A percentile compares a stretch with the other conserved stretches of the same genome.
phyloP scores from a whole-genome alignment of 2,888 invertebrate species.

The Sylvicola fuscatus region DNA sequence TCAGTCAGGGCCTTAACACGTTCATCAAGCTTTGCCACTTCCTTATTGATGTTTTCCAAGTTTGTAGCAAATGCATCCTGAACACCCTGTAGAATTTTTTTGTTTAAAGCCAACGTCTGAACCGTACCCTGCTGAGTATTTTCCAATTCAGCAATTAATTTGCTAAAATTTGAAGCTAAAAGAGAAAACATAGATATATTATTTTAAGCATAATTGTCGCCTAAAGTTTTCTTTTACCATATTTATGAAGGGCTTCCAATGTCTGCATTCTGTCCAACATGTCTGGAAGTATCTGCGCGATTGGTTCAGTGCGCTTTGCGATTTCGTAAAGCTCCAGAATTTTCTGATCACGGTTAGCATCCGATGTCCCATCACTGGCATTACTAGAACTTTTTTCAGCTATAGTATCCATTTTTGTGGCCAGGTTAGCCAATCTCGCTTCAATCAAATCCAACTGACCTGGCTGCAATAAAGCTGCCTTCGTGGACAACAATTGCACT shows the following conservation, averaged over 20 bases:
- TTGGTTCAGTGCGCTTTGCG: constrained; percentile 66
- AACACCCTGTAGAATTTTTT: constrained; percentile 52
- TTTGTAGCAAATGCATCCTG: constrained; percentile 65
- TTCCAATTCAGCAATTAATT: constrained; percentile 63
- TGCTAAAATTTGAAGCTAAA: constrained; percentile 73
- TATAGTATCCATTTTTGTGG: constrained; percentile 54
- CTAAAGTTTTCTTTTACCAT: constrained; percentile 58
- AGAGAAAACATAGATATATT: constrained; percentile 8
- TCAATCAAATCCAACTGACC: constrained; percentile 70
- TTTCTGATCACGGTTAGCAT: constrained; percentile 44
- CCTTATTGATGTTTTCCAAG: constrained; percentile 54
- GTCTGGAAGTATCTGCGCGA: constrained; percentile 53
- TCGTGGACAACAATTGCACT: constrained; percentile 56
- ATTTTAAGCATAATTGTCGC: constrained; percentile 1
- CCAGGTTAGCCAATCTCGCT: constrained; percentile 50
- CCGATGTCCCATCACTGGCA: constrained; percentile 8
- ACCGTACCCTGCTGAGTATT: constrained; percentile 51
- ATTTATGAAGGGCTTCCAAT: constrained; percentile 69
- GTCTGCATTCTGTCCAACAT: constrained; percentile 71
- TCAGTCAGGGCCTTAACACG: constrained; percentile 34
- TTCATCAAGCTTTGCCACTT: constrained; percentile 51
- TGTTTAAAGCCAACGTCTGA: constrained; percentile 54
- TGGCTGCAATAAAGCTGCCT: constrained; percentile 59
- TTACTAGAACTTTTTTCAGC: constrained; percentile 30
- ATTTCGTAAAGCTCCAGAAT: constrained; percentile 59